These are phyloP conservation scores for Drepana arcuata DNA, from an alignment of 1,140 invertebrate species.

Conservation along the genomic window DNA sequence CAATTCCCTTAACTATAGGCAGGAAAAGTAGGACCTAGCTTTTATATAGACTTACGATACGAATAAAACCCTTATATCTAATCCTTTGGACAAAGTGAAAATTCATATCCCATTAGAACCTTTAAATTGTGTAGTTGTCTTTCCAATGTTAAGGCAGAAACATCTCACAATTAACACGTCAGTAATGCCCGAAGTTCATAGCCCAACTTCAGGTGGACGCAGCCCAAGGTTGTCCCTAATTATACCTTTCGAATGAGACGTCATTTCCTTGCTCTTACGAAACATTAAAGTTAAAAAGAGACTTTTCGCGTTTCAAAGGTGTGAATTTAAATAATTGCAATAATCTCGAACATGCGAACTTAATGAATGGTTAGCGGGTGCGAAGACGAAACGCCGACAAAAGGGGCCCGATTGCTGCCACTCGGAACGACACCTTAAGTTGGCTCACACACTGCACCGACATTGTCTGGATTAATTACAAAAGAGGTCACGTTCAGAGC, in stretches of 20 bases:
- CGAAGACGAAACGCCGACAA: conserved; percentile 59
- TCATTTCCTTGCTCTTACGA: conserved; percentile 65
- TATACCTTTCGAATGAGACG: conserved; percentile 69
- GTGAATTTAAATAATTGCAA: conserved; percentile 72
- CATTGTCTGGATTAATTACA: background rate
- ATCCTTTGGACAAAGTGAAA: too few relatives aligned
- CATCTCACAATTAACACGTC: conserved; percentile 54
- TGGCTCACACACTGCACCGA: background rate
- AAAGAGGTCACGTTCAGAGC: background rate
- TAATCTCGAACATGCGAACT: conserved; percentile 62
- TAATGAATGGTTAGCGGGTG: conserved; percentile 51
- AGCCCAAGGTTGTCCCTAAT: conserved; percentile 62
- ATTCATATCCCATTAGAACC: too few relatives aligned
- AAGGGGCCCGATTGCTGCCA: conserved; percentile 17
- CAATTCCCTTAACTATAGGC: too few relatives aligned
- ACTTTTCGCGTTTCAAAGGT: conserved; percentile 63
- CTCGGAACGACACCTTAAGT: background rate
- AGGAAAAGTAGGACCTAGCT: too few relatives aligned
- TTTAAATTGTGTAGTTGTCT: too few relatives aligned
- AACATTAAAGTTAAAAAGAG: conserved; percentile 63
- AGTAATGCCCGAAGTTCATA: conserved; percentile 34
- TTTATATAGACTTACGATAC: too few relatives aligned
- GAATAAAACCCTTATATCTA: too few relatives aligned
- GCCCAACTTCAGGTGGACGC: background rate
- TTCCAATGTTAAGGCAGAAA: too few relatives aligned